A percentile compares a stretch with the other conserved stretches of the same genome.
These are phyloP conservation scores for Monoplex corrugatus DNA, from an alignment of 2,888 invertebrate genomes.

Conservation along the genomic window DNA sequence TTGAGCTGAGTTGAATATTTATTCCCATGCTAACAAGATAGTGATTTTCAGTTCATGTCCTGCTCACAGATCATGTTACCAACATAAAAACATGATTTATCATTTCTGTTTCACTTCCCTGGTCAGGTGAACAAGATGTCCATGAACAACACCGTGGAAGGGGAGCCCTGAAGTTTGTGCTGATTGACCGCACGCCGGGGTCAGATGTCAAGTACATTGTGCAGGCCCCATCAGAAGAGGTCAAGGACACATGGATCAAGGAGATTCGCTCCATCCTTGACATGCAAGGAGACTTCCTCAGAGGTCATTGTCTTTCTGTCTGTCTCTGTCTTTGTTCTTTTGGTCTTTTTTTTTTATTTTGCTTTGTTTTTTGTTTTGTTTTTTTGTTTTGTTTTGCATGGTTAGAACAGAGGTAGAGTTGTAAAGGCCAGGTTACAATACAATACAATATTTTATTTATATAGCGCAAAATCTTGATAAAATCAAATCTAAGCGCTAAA, in stretches of 20 bases:
- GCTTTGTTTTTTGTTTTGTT: too few relatives aligned
- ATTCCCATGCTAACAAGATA: too few relatives aligned
- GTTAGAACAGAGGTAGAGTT: too few relatives aligned
- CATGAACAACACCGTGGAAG: slow-evolving; percentile 85
- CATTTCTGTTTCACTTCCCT: neutral
- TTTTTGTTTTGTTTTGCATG: too few relatives aligned
- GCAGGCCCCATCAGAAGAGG: slow-evolving; percentile 88
- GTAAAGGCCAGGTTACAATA: too few relatives aligned
- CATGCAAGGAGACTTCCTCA: slow-evolving; percentile 95
- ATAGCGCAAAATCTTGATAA: too few relatives aligned
- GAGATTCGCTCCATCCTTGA: slow-evolving; percentile 93
- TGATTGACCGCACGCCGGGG: slow-evolving; percentile 85
- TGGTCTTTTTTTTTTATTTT: neutral
- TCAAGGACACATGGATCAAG: slow-evolving; percentile 91
- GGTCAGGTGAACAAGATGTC: slow-evolving; percentile 97
- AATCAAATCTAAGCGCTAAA: too few relatives aligned
- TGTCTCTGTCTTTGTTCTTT: neutral
- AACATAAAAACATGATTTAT: neutral
- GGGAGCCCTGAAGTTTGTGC: slow-evolving; percentile 88
- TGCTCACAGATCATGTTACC: neutral
- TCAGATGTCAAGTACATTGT: slow-evolving; percentile 90
- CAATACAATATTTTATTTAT: too few relatives aligned
- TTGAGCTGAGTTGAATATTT: too few relatives aligned
- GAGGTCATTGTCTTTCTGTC: slow-evolving; percentile 79
- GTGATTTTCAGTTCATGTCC: too few relatives aligned